Evolutionary conservation across 2,113 vertebrate species (phyloP).

Genomic region (Cyanistes caeruleus): DNA sequence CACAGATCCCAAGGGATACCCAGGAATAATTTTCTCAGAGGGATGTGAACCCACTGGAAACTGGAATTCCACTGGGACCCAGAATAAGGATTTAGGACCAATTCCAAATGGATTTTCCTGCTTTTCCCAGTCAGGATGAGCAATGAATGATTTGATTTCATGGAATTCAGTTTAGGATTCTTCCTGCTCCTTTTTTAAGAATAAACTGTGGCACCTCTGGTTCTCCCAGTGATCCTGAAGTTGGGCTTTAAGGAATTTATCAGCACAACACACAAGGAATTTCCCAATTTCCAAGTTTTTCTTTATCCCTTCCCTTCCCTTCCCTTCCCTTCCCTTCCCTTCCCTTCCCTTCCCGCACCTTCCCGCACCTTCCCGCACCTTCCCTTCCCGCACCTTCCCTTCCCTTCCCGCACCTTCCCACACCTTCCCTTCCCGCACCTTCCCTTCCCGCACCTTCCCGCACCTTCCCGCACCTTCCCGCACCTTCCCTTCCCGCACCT

Average conservation of each 20-base stretch:
- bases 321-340: neutral
- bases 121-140: neutral
- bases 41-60: rapidly evolving
- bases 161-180: neutral
- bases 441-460: too few species aligned
- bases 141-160: neutral
- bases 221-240: neutral
- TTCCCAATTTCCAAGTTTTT: neutral
- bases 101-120: neutral
- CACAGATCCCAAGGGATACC: neutral
- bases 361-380: too few species aligned
- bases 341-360: too few species aligned
- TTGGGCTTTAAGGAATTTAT: neutral
- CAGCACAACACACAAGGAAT: neutral
- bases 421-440: too few species aligned
- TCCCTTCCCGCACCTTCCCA: too few species aligned
- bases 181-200: neutral
- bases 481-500: neutral
- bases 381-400: too few species aligned
- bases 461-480: too few species aligned
- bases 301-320: neutral
- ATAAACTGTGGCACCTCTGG: neutral
- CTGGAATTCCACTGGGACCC: neutral
- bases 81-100: neutral
- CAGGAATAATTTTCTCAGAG: neutral